Percentiles rank a stretch among this genome's conserved stretches.
Conservation (phyloP, 2,797 vertebrate species). For the Balearica regulorum region DNA sequence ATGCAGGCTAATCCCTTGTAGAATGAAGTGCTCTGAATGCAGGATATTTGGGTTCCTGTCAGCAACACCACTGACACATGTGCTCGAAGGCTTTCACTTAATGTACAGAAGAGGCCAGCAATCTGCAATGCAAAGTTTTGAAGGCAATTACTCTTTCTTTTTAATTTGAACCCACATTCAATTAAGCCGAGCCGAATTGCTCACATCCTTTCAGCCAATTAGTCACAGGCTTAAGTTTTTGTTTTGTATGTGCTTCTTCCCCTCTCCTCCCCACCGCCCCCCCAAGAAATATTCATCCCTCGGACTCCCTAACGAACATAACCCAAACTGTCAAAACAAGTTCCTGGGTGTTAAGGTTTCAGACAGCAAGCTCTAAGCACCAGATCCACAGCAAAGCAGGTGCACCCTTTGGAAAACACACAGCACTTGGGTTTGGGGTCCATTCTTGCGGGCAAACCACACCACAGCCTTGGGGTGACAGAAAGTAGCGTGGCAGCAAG, state of each 20-base stretch:
- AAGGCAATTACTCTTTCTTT: slow-evolving; percentile 32
- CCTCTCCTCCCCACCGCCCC: neutral
- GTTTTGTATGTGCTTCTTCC: neutral
- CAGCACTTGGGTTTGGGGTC: neutral
- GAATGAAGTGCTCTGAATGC: neutral
- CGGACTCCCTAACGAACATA: neutral
- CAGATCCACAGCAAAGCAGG: neutral
- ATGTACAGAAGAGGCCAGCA: neutral
- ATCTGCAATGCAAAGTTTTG: slow-evolving; percentile 33
- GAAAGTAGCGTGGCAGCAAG: neutral
- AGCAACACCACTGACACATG: neutral
- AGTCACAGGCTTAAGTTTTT: slow-evolving; percentile 23
- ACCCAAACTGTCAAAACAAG: slow-evolving; percentile 2
- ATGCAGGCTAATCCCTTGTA: neutral
- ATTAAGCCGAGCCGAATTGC: neutral
- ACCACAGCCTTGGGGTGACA: neutral
- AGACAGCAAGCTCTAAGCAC: neutral
- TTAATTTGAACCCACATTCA: slow-evolving; percentile 32
- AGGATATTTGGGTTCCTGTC: slow-evolving; percentile 21
- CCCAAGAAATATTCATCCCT: neutral
- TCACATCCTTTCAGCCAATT: slow-evolving; percentile 24
- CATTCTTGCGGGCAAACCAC: neutral
- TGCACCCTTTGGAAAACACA: neutral
- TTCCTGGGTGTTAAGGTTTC: neutral
- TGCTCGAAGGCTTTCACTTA: neutral